These are phyloP conservation scores for Galbula dea DNA, from an alignment of 2,113 vertebrate species.

Conservation along the genomic window DNA sequence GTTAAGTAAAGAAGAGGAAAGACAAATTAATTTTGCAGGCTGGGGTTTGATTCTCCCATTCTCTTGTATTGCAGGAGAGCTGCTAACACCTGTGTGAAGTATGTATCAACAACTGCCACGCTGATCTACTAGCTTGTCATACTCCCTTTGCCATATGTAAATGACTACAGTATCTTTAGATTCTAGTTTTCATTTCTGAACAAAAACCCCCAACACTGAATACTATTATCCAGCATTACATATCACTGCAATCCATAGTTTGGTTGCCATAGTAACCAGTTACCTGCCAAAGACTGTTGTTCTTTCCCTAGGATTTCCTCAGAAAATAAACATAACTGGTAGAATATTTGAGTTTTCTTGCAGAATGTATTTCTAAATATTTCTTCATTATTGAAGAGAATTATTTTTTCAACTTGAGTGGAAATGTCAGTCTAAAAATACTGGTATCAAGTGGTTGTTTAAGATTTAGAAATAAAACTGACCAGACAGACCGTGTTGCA, in stretches of 20 bases:
- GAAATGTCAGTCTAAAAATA: neutral
- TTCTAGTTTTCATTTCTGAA: neutral
- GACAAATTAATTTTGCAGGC: neutral
- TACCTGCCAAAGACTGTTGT: neutral
- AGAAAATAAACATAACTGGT: neutral
- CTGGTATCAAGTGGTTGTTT: neutral
- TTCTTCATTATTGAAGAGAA: neutral
- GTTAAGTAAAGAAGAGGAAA: neutral
- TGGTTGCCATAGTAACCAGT: neutral
- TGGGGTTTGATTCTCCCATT: neutral
- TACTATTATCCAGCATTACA: neutral
- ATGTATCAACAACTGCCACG: neutral
- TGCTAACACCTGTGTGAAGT: neutral
- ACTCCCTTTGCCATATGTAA: neutral
- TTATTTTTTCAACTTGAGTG: neutral
- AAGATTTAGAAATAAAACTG: neutral
- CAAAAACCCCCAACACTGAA: neutral
- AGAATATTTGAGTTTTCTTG: neutral
- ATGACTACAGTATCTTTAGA: neutral
- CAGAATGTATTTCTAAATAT: neutral
- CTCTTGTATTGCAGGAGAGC: neutral
- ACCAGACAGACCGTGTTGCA: neutral
- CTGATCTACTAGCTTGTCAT: neutral
- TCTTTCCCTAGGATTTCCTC: neutral
- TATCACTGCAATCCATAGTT: neutral